A percentile compares a stretch with the other conserved stretches of the same genome.
Conservation (phyloP, 2,113 vertebrate genomes). For the Heterotilapia buettikoferi region DNA sequence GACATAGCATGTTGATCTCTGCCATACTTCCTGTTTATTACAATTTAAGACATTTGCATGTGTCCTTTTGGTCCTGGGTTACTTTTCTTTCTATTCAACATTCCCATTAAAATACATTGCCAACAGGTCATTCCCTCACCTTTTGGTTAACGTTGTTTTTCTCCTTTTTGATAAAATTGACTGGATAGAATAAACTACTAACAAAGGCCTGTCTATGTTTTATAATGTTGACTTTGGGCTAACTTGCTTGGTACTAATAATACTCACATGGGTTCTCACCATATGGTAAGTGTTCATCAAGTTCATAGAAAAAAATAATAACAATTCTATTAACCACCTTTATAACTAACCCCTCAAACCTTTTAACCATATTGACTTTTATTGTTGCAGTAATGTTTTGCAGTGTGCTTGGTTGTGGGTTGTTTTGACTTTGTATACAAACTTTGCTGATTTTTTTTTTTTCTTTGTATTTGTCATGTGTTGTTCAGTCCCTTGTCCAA, state of each 20-base stretch:
- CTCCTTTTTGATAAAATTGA: not conserved
- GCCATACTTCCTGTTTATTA: not conserved
- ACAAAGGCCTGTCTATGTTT: not conserved
- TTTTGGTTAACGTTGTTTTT: not conserved
- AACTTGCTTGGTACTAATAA: conserved; percentile 6
- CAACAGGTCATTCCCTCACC: not conserved
- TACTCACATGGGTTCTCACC: conserved; percentile 13
- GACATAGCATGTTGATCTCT: conserved; percentile 15
- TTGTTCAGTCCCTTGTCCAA: conserved; percentile 88
- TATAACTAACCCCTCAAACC: not conserved
- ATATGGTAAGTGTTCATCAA: not conserved
- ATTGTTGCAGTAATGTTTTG: not conserved
- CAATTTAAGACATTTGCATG: conserved; percentile 33
- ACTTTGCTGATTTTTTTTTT: not conserved
- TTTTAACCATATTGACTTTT: not conserved
- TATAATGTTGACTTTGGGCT: not conserved
- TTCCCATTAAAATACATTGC: not conserved
- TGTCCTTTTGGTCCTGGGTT: conserved; percentile 4
- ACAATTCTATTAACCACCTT: conserved; percentile 20
- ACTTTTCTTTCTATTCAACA: conserved; percentile 44
- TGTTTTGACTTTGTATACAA: not conserved
- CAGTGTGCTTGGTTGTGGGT: conserved; percentile 22
- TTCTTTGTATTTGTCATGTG: not conserved
- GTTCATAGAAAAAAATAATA: not conserved
- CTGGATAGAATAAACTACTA: conserved; percentile 9